Conservation (phyloP, 2,113 vertebrate genomes). For the Oreamnos americanus region DNA sequence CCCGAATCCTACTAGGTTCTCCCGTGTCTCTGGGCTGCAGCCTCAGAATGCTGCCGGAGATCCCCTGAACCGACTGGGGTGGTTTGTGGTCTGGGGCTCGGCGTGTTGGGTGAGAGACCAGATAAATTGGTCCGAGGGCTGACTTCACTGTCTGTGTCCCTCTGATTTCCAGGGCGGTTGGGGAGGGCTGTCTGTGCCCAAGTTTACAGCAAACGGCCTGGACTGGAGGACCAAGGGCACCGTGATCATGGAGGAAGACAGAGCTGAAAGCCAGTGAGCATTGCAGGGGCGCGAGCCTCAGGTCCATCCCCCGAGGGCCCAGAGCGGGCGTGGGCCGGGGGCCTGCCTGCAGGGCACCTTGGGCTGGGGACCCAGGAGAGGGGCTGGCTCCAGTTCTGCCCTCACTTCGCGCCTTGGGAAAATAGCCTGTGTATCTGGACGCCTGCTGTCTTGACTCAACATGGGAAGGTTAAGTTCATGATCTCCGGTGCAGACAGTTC, state of each 20-base stretch:
- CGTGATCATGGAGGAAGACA: background rate
- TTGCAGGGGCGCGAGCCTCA: background rate
- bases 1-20: background rate
- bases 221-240: background rate
- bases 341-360: too few relatives aligned
- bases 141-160: background rate
- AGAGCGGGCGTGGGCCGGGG: background rate
- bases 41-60: background rate
- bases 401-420: background rate
- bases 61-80: accelerated
- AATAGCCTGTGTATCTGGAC: background rate
- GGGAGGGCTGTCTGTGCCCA: background rate
- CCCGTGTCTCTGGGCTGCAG: background rate
- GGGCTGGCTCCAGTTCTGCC: background rate
- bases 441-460: background rate
- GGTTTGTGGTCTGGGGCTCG: background rate
- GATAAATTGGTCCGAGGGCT: accelerated
- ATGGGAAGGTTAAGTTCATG: too few relatives aligned
- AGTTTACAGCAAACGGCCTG: background rate
- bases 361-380: background rate
- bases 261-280: background rate
- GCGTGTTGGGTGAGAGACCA: accelerated
- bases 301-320: accelerated
- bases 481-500: background rate
- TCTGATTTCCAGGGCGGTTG: background rate